Percentiles rank a stretch among this genome's conserved stretches.
These are phyloP conservation scores for Cryptus armator DNA, from an alignment of 2,888 invertebrate genomes.

Conservation along the genomic window DNA sequence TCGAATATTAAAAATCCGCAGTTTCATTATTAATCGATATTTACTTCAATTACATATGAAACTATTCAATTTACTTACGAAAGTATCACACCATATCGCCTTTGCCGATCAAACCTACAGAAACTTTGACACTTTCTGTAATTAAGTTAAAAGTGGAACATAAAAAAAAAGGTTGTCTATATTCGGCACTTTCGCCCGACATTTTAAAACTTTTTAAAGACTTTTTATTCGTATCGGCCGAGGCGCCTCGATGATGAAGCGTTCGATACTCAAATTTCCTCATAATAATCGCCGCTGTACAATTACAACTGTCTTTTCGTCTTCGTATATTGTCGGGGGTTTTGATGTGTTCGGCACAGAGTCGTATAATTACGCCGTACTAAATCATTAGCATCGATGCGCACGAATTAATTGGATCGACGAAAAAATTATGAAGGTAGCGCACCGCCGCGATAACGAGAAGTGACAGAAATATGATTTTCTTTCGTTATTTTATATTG, in stretches of 20 bases:
- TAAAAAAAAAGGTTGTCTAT: neutral
- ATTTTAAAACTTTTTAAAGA: neutral
- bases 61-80: too few relatives aligned
- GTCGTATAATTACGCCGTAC: conserved; percentile 44
- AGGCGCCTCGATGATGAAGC: conserved; percentile 53
- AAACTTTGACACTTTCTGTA: too few relatives aligned
- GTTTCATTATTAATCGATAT: too few relatives aligned
- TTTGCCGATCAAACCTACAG: too few relatives aligned
- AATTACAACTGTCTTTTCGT: conserved; percentile 27
- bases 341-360: neutral
- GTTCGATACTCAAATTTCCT: conserved; percentile 37
- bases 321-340: neutral
- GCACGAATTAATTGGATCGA: conserved; percentile 54
- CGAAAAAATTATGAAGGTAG: conserved; percentile 41
- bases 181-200: neutral
- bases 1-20: too few relatives aligned
- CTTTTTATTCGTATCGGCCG: conserved; percentile 23
- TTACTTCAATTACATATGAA: too few relatives aligned
- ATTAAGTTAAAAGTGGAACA: neutral
- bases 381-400: conserved; percentile 58
- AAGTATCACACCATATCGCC: too few relatives aligned
- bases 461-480: conserved; percentile 65
- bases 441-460: conserved; percentile 46
- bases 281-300: conserved; percentile 40
- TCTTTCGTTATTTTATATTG: conserved; percentile 18